phyloP scores from a whole-genome alignment of 2,888 invertebrate species.

The Parelbella ahira region DNA sequence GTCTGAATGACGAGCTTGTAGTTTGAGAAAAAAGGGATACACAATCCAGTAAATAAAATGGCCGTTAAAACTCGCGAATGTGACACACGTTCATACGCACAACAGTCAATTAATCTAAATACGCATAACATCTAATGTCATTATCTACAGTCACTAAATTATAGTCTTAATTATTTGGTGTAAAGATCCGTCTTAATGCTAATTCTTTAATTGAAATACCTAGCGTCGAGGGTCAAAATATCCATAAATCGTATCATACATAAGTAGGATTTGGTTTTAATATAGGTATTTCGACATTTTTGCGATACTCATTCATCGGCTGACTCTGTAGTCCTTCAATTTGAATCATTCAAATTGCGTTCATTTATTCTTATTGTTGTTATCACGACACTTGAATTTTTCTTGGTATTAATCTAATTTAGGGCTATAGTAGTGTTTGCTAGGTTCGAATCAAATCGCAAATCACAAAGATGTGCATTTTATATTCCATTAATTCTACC shows the following conservation, averaged over 20 bases:
- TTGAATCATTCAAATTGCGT: no score
- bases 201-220: conserved; percentile 46
- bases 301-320: no score
- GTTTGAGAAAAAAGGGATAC: no score
- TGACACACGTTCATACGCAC: conserved; percentile 41
- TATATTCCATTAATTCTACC: background rate
- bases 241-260: background rate
- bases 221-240: conserved; percentile 20
- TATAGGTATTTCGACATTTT: no score
- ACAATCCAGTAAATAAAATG: conserved; percentile 26
- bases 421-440: no score
- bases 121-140: conserved; percentile 60
- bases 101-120: conserved; percentile 49
- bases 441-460: no score
- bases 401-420: no score
- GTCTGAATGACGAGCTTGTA: no score
- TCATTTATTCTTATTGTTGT: no score
- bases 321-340: no score
- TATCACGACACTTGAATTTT: no score
- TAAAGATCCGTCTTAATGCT: conserved; percentile 73
- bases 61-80: conserved; percentile 8
- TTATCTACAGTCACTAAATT: conserved; percentile 63
- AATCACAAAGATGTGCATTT: background rate
- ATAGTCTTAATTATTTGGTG: conserved; percentile 77
- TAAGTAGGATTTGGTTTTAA: no score